Evolutionary conservation across 2,797 vertebrate genomes (phyloP).

Genomic region (Petrocephalus sullivani): DNA sequence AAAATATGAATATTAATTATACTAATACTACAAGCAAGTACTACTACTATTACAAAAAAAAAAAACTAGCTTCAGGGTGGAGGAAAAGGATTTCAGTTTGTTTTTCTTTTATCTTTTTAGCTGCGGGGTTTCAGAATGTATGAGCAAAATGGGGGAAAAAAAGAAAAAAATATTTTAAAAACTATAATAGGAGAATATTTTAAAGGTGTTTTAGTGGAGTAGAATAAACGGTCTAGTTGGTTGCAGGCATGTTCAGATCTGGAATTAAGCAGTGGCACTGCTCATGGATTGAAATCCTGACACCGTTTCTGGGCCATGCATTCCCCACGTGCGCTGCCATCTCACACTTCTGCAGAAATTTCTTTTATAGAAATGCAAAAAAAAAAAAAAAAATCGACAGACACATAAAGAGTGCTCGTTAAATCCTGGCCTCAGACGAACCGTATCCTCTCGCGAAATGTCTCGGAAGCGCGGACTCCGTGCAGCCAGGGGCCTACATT

Average conservation of each 20-base stretch:
- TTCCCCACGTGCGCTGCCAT: background rate
- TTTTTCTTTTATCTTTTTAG: constrained; percentile 71
- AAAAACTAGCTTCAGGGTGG: constrained; percentile 72
- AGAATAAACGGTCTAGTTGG: constrained; percentile 67
- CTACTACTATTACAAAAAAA: constrained; percentile 68
- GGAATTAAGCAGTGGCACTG: constrained; percentile 40
- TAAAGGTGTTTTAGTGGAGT: constrained; percentile 67
- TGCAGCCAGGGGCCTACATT: background rate
- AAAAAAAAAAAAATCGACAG: background rate
- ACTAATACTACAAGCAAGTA: constrained; percentile 69
- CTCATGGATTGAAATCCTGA: constrained; percentile 13
- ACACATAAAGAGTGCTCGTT: background rate
- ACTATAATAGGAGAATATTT: constrained; percentile 51
- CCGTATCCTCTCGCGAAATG: background rate
- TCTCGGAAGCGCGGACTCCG: background rate
- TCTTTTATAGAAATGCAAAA: background rate
- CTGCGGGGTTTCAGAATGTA: constrained; percentile 72
- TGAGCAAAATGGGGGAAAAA: constrained; percentile 54
- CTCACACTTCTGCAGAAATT: background rate
- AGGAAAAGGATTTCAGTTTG: constrained; percentile 59
- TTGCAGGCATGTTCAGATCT: constrained; percentile 63
- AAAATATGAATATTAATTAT: constrained; percentile 71
- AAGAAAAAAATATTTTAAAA: constrained; percentile 55
- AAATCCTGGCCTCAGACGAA: background rate
- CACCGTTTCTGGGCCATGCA: background rate